phyloP scores from a whole-genome alignment of 1,140 invertebrate genomes.

The Belonocnema kinseyi region DNA sequence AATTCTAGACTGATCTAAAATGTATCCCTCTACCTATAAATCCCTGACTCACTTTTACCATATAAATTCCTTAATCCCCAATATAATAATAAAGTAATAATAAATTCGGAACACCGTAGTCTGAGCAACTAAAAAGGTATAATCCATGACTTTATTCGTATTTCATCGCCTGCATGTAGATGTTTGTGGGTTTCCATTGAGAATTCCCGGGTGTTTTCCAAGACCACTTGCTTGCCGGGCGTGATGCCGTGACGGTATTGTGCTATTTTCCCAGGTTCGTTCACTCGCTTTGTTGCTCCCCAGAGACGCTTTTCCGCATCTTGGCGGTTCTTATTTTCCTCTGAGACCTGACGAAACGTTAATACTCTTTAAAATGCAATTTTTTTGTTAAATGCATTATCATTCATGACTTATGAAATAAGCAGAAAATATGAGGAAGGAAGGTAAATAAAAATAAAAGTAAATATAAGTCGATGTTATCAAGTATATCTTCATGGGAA shows the following conservation, averaged over 20 bases:
- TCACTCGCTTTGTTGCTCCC: conserved; percentile 29
- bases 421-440: not conserved
- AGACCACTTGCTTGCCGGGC: conserved; percentile 23
- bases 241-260: conserved; percentile 20
- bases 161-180: not conserved
- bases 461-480: not conserved
- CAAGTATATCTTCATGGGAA: too few relatives aligned
- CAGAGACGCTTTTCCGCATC: conserved; percentile 20
- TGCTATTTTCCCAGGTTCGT: conserved; percentile 24
- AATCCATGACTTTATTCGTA: not conserved
- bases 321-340: conserved; percentile 24
- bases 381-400: not conserved
- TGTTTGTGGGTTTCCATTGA: conserved; percentile 1
- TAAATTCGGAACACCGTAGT: too few relatives aligned
- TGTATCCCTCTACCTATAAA: too few relatives aligned
- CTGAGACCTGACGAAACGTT: conserved; percentile 9
- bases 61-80: too few relatives aligned
- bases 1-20: too few relatives aligned
- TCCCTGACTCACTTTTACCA: too few relatives aligned
- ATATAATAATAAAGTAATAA: too few relatives aligned
- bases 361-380: conserved; percentile 28
- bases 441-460: not conserved
- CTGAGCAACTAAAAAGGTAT: too few relatives aligned
- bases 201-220: conserved; percentile 19
- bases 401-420: conserved; percentile 17